Evolutionary conservation across 2,888 invertebrate genomes (phyloP).

Genomic region (Cabera pusaria): DNA sequence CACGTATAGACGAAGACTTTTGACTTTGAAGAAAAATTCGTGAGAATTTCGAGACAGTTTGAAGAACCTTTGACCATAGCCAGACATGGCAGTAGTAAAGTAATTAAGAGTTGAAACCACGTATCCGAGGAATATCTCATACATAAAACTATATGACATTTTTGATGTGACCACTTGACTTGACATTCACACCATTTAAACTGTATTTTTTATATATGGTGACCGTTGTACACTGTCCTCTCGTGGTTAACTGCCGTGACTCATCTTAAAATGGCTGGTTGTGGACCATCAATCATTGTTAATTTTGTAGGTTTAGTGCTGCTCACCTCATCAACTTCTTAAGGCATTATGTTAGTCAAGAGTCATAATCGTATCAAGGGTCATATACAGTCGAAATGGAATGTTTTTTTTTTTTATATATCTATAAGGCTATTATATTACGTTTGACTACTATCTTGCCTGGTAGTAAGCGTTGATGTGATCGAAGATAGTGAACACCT

Average conservation of each 20-base stretch:
- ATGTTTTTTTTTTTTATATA: too few relatives aligned
- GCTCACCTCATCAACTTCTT: constrained; percentile 25
- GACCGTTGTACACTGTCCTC: constrained; percentile 23
- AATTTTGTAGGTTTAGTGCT: constrained; percentile 25
- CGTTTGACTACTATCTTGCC: too few relatives aligned
- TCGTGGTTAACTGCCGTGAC: constrained; percentile 48
- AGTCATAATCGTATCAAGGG: too few relatives aligned
- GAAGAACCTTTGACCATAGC: constrained; percentile 59
- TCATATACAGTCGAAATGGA: too few relatives aligned
- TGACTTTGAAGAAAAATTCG: constrained; percentile 33
- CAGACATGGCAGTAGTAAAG: constrained; percentile 41
- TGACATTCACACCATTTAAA: constrained; percentile 62
- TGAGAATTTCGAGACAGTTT: constrained; percentile 51
- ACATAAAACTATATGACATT: constrained; percentile 25
- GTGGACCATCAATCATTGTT: constrained; percentile 33
- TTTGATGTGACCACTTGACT: constrained; percentile 39
- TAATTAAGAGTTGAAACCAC: constrained; percentile 61
- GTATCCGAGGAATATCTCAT: constrained; percentile 38
- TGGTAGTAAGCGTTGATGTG: too few relatives aligned
- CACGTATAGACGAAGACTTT: constrained; percentile 29
- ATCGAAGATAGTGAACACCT: too few relatives aligned
- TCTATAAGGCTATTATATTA: too few relatives aligned
- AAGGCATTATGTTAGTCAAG: neutral
- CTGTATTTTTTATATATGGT: constrained; percentile 45
- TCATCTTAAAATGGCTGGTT: constrained; percentile 43